Conservation (phyloP, 2,888 invertebrate genomes). For the Lasioglossum pauxillum region DNA sequence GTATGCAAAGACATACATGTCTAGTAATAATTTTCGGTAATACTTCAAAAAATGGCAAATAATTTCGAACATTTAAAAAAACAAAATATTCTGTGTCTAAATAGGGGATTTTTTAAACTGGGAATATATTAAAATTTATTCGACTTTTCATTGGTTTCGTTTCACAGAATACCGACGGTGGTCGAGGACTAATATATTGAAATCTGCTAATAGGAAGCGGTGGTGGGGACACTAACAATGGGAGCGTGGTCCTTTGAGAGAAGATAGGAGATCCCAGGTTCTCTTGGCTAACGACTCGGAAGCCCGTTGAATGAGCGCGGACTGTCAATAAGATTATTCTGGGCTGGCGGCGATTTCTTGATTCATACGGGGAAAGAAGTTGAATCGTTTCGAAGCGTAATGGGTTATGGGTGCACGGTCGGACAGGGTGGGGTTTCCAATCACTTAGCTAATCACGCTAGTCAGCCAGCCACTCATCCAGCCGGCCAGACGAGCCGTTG, state of each 20-base stretch:
- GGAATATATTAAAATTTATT: background rate
- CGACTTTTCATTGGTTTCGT: background rate
- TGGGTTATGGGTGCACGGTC: constrained; percentile 60
- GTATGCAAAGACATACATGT: too few species aligned
- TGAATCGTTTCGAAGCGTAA: constrained; percentile 49
- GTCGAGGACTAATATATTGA: background rate
- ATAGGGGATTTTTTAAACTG: background rate
- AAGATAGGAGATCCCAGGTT: background rate
- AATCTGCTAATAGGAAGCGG: background rate
- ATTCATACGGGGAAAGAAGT: constrained; percentile 44
- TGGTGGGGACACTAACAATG: background rate
- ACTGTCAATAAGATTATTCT: constrained; percentile 38
- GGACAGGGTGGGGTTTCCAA: constrained; percentile 76
- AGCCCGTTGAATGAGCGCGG: constrained; percentile 18
- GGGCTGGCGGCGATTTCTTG: constrained; percentile 23
- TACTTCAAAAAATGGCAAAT: background rate
- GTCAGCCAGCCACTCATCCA: constrained; percentile 72
- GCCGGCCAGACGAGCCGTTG: constrained; percentile 56
- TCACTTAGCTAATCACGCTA: constrained; percentile 81
- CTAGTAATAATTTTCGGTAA: too few species aligned
- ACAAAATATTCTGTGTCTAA: background rate
- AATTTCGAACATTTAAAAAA: background rate
- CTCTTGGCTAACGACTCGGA: constrained; percentile 22
- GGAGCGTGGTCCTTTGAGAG: background rate
- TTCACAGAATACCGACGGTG: background rate